Conservation (phyloP, 2,113 vertebrate genomes). For the Pontoporia blainvillei region DNA sequence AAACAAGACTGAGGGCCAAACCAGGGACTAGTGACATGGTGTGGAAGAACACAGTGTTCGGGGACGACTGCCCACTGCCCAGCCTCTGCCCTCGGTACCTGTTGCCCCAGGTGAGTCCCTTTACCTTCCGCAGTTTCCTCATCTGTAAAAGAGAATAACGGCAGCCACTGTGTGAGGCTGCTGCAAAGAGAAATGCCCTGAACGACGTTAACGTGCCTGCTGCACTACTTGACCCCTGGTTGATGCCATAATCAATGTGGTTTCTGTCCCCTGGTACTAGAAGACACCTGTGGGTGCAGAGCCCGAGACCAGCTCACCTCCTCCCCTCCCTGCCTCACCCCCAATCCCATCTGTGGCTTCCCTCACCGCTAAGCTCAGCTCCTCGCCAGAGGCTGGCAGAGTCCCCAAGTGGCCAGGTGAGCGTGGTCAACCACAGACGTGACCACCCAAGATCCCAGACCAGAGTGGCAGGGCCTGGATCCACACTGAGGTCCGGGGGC, state of each 20-base stretch:
- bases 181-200: background rate
- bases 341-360: background rate
- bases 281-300: background rate
- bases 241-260: accelerated
- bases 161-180: background rate
- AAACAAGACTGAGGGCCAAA: background rate
- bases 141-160: background rate
- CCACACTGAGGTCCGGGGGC: background rate
- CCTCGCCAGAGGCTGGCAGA: background rate
- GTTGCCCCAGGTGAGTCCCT: background rate
- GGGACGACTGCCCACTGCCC: background rate
- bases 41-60: accelerated
- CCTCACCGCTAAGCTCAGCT: background rate
- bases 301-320: background rate
- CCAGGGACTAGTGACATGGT: background rate
- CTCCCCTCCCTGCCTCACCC: background rate
- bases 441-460: background rate
- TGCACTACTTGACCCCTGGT: accelerated
- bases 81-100: background rate
- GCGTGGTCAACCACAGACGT: background rate
- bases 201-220: accelerated
- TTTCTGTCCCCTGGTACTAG: background rate
- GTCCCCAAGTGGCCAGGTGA: background rate
- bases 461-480: background rate
- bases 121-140: background rate